These are phyloP conservation scores for Mythimna loreyi DNA, from an alignment of 2,888 invertebrate genomes.

Conservation along the genomic window DNA sequence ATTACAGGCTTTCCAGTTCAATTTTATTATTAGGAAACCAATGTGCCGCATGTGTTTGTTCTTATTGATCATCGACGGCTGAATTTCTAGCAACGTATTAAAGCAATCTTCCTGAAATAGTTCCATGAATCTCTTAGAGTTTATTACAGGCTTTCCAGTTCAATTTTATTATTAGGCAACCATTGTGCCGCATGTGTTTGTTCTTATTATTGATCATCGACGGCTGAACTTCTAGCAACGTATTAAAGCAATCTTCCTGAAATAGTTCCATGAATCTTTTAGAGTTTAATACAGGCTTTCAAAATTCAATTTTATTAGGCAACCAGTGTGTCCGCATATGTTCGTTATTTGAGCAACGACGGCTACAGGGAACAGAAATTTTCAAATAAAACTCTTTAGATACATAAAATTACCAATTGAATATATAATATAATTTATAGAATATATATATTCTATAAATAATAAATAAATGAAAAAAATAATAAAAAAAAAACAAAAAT, in stretches of 20 bases:
- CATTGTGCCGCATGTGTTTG: background rate
- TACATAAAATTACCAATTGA: background rate
- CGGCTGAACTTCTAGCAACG: slow-evolving; percentile 5
- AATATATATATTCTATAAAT: too few species aligned
- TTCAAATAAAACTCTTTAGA: background rate
- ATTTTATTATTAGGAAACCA: background rate
- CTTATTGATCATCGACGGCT: background rate
- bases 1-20: background rate
- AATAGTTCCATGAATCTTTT: background rate
- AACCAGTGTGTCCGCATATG: background rate
- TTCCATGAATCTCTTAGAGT: background rate
- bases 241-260: background rate
- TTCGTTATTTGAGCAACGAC: background rate
- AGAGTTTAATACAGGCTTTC: background rate
- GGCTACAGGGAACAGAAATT: background rate
- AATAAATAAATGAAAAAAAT: too few species aligned
- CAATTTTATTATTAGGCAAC: background rate
- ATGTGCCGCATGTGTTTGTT: background rate
- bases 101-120: background rate
- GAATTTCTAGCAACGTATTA: slow-evolving; percentile 11
- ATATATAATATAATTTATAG: too few species aligned
- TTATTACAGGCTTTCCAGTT: background rate
- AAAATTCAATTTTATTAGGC: background rate
- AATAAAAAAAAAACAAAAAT: too few species aligned
- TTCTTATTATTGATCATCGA: background rate